These are phyloP conservation scores for Priocnemis perturbator DNA, from an alignment of 2,888 invertebrate genomes.

Conservation along the genomic window DNA sequence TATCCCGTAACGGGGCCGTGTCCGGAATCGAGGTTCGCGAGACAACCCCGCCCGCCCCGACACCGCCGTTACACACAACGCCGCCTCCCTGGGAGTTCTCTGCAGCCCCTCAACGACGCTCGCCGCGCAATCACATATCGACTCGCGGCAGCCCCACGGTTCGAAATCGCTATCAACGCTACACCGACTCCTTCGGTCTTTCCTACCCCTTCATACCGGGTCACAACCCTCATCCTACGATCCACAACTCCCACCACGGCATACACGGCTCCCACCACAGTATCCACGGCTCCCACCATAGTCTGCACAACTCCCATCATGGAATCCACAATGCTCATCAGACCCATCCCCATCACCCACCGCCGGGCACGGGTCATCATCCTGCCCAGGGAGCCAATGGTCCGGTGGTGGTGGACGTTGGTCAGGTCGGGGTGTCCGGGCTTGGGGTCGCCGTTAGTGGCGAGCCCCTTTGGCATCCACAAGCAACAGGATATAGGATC, in stretches of 20 bases:
- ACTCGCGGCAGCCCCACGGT: conserved; percentile 67
- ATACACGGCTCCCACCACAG: conserved; percentile 60
- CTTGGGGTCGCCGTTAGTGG: conserved; percentile 68
- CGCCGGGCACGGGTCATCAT: conserved; percentile 66
- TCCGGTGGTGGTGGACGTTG: conserved; percentile 70
- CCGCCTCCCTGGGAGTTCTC: conserved; percentile 76
- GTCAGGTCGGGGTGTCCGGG: conserved; percentile 71
- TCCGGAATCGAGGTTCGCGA: conserved; percentile 75
- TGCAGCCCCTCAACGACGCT: conserved; percentile 75
- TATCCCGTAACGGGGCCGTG: conserved; percentile 82
- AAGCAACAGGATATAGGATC: conserved; percentile 68
- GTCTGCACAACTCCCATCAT: conserved; percentile 66
- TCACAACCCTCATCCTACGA: conserved; percentile 64
- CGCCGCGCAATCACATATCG: conserved; percentile 78
- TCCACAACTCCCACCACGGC: conserved; percentile 66
- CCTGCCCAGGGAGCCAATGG: conserved; percentile 69
- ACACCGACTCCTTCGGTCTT: conserved; percentile 62
- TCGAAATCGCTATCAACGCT: conserved; percentile 69
- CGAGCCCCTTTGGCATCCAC: conserved; percentile 69
- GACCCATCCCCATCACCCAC: conserved; percentile 66
- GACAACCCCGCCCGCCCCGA: conserved; percentile 66
- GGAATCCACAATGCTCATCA: conserved; percentile 69
- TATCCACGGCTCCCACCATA: conserved; percentile 65
- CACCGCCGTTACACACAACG: conserved; percentile 76
- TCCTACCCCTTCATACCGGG: conserved; percentile 65